Base-by-base conservation (phyloP, 2,113 vertebrate species). In the Progne subis region DNA sequence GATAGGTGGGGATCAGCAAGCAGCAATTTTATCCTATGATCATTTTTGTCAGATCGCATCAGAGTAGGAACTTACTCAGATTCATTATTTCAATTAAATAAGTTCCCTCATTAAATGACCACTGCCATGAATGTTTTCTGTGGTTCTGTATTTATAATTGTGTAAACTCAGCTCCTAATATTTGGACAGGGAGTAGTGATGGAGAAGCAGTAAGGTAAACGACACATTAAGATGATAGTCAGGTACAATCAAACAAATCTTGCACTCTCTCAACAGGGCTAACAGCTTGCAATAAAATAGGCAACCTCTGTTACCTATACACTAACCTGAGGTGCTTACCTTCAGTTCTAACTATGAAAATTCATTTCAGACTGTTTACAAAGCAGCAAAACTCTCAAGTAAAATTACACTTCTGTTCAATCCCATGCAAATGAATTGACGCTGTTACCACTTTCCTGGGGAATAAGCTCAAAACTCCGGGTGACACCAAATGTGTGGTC, bases 11-110 rank as follows among this genome's bases (percentile, higher is more conserved):
- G 98, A 97, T 98, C 96, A 97, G 97, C 98, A 96, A 98, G 98
- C 98, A 98, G 98, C 98, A 98, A 98, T 98, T 99, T 99, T 98
- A 99, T 99, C 98, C 98, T 97, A 98, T 98, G 98, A 98, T 98
- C 98, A 98, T 98, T 98, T 98, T 98, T 98, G 98, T 98, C 98
- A 98, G 98, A 98, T 97, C 84, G 32, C 98, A 98, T 98, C 98
- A 98, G 98, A 98, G 97, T 97, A 97, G 98, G 97, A 98, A 98
- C 96, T 98, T 98, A 98, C 98, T 98, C 98, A 97, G 90, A 98
- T 98, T 98, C 95, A 89, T 87, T 65, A 97, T 98, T 98, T 98
- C 97, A 98, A 98, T 98, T 98, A 98, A 98, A 94, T 95, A 98
- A 86, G 94, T 97, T 94, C 83, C 59, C 88, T 96, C 93, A 72